Base-by-base conservation (phyloP, 1,140 invertebrate species). In the Eurosta solidaginis region DNA sequence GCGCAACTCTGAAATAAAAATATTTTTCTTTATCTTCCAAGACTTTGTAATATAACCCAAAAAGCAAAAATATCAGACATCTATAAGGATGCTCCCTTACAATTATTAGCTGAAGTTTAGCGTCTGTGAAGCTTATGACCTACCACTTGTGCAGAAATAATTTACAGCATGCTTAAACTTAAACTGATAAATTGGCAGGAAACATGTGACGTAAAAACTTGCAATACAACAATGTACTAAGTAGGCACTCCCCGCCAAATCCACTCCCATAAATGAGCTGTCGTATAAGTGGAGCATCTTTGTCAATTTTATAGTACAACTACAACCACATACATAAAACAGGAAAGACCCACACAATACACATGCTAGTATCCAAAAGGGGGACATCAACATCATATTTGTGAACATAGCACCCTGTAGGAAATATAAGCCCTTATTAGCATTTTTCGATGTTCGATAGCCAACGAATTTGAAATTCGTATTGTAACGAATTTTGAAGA, bases 171-270 rank as follows among this genome's bases (percentile, higher is more conserved):
- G 59, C 59, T 68, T 63, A 6, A 40, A n/a, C 12, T 40, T 20
- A 68, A 68, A 68, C 29, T 68, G 59, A 68, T 68, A 68, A 68
- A 68, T 68, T 40, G 59, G 59, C 59, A 68, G n/a, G 6, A 68
- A 68, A 10, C 59, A 68, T 68, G 59, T 68, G 29, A 68, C 59
- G 40, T 20, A 14, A 68, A 68, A 52, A 36, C 17, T 17, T 42
- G 33, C 29, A 63, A 47, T n/a, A 5, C 12, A 47, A 9, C 14
- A 40, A 1, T 17, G 12, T 17, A 7, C 47, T 14, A 1, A 50
- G 1, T n/a, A 52, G 6, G 27, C 27, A 59, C 29, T 17, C 27
- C n/a, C 9, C 59, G 7, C 29, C 33, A 17, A 17, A 14, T 9
- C 14, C 54, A 40, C 17, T 14, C 59, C 14, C 33, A 22, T 14